phyloP scores from a whole-genome alignment of 2,113 vertebrate genomes.

The Tautogolabrus adspersus region DNA sequence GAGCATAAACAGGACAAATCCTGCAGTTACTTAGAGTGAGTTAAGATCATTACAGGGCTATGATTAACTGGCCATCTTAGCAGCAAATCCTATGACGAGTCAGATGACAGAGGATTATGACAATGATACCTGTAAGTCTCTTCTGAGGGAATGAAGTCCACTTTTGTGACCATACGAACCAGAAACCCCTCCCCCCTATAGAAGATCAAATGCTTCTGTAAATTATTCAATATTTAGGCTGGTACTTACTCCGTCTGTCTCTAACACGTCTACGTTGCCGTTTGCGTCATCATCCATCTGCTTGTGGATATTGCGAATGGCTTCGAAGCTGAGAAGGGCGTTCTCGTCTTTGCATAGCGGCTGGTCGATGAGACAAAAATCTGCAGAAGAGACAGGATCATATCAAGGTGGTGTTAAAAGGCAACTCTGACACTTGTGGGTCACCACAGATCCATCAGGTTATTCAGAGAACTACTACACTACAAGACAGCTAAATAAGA shows the following conservation, averaged over 20 bases:
- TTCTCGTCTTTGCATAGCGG: slow-evolving; percentile 91
- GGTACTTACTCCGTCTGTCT: slow-evolving; percentile 92
- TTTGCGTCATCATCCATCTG: slow-evolving; percentile 99
- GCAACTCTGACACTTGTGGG: background rate
- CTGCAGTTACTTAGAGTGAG: background rate
- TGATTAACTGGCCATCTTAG: slow-evolving; percentile 10
- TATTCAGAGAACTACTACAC: background rate
- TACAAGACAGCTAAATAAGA: no score
- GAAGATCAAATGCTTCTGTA: background rate
- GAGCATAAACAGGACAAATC: slow-evolving; percentile 4
- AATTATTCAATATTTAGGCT: background rate
- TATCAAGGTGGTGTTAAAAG: background rate
- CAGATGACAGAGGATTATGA: slow-evolving; percentile 13
- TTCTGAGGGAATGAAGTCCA: background rate
- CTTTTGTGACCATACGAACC: background rate
- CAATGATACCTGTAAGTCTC: slow-evolving; percentile 9
- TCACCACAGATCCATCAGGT: background rate
- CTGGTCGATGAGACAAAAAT: slow-evolving; percentile 93
- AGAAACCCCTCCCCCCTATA: background rate
- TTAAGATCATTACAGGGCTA: slow-evolving; percentile 15
- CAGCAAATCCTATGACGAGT: slow-evolving; percentile 12
- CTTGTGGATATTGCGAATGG: slow-evolving; percentile 95
- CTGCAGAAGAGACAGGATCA: slow-evolving; percentile 75
- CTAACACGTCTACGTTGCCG: slow-evolving; percentile 93
- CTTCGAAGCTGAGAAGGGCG: slow-evolving; percentile 91